phyloP scores from a whole-genome alignment of 2,113 vertebrate species.

The Azemiops feae region DNA sequence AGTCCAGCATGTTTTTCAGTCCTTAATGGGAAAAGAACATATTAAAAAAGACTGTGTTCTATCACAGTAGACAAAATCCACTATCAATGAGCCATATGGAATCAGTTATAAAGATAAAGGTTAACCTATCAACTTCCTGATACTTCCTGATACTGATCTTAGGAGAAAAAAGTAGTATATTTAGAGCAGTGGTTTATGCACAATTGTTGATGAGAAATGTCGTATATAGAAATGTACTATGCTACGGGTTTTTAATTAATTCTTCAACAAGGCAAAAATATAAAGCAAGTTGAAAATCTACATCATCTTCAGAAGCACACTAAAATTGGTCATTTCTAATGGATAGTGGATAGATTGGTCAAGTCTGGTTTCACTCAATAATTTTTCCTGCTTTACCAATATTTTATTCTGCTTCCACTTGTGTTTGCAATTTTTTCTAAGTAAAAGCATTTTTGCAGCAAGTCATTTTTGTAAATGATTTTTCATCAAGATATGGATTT shows the following conservation, averaged over 20 bases:
- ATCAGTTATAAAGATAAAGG: conserved; percentile 61
- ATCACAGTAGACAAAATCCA: conserved; percentile 55
- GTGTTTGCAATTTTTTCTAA: background rate
- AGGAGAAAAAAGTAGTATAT: no score
- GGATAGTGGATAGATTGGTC: background rate
- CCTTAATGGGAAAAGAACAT: conserved; percentile 52
- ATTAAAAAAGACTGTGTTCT: conserved; percentile 55
- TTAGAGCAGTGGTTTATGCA: background rate
- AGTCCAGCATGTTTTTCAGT: conserved; percentile 61
- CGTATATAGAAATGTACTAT: background rate
- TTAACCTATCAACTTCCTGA: background rate
- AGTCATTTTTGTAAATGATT: background rate
- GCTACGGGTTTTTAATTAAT: background rate
- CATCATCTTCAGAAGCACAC: background rate
- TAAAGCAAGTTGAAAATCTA: background rate
- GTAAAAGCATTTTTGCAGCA: background rate
- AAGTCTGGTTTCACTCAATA: background rate
- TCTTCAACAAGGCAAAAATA: background rate
- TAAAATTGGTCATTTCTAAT: background rate
- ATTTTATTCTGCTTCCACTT: background rate
- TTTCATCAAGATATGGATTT: background rate
- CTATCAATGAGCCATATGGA: conserved; percentile 76
- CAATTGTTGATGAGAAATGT: background rate
- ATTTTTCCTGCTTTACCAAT: background rate
- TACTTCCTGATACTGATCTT: background rate